Base-by-base conservation (phyloP, 2,888 invertebrate species). In the Athalia rosae region DNA sequence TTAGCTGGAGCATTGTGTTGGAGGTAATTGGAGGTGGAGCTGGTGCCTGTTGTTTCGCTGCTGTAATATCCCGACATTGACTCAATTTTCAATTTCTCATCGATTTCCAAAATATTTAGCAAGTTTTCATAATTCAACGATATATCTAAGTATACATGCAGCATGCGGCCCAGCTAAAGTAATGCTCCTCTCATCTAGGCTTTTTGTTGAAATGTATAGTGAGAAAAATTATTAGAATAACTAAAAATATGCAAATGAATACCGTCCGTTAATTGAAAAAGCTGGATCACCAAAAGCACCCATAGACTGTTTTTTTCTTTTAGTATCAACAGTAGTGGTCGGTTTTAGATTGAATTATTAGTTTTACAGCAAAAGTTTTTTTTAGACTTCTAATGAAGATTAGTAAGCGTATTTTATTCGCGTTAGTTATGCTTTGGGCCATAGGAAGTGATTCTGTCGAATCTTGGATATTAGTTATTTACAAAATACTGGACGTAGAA, bases 31-130 rank as follows among this genome's bases (percentile, higher is more conserved):
- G 81, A 73, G 89, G 89, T 79, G 89, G 89, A 79, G 87, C 87
- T 77, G 89, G 89, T 79, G 89, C 89, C 83, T 89, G 89, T 83
- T 89, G 89, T 81, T 89, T 89, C 74, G 89, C 88, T 80, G 87
- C 89, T 89, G 88, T 79, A 88, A 88, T 87, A 84, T 85, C 83
- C 81, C 81, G 84, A 85, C 79, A 80, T 69, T 15, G 59, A 58
- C 58, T 83, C 79, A 76, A 82, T 80, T 79, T 78, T 69, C 53
- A 28, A 62, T 62, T 45, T 9, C 11, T 45, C 45, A 13, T 58
- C 58, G 41, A 45, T 56, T 58, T 58, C 45, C 58, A 71, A 45
- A 58, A n/a, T 43, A 5, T n/a, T 50, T 41, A 64, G 41, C 41
- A 9, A 67, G 28, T 5, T 11, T 28, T 15, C 50, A 50, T 43